These are phyloP conservation scores for Peromyscus maniculatus DNA, from an alignment of 2,113 vertebrate species.

Conservation along the genomic window DNA sequence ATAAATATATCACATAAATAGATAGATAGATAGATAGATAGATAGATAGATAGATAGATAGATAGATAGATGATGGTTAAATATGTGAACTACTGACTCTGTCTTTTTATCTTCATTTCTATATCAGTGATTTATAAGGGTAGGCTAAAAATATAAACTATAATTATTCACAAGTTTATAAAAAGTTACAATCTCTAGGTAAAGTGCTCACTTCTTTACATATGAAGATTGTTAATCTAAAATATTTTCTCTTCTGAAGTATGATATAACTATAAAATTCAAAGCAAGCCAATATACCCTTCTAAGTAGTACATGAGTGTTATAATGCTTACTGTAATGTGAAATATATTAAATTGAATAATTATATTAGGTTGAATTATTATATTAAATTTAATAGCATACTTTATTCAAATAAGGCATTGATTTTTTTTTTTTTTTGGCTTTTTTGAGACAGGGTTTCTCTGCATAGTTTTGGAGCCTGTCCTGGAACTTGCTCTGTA, in stretches of 20 bases:
- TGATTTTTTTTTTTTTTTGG: too few relatives aligned
- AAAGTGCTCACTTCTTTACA: background rate
- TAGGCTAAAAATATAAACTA: background rate
- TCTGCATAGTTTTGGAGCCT: too few relatives aligned
- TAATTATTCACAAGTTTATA: background rate
- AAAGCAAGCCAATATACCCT: background rate
- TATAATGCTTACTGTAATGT: background rate
- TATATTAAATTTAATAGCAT: background rate
- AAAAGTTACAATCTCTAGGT: background rate
- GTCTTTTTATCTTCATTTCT: background rate
- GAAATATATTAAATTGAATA: background rate
- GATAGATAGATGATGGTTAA: background rate
- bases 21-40: background rate
- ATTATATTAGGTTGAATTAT: background rate
- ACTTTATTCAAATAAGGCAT: background rate
- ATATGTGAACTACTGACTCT: background rate
- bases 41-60: too few relatives aligned
- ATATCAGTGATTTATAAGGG: background rate
- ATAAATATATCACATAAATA: too few relatives aligned
- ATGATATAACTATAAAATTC: background rate
- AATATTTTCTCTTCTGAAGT: background rate
- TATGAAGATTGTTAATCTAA: background rate
- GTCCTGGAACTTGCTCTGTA: too few relatives aligned
- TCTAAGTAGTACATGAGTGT: background rate
- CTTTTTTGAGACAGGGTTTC: too few relatives aligned